Base-by-base conservation (phyloP, 2,888 invertebrate species). In the Toxonevra muliebris region DNA sequence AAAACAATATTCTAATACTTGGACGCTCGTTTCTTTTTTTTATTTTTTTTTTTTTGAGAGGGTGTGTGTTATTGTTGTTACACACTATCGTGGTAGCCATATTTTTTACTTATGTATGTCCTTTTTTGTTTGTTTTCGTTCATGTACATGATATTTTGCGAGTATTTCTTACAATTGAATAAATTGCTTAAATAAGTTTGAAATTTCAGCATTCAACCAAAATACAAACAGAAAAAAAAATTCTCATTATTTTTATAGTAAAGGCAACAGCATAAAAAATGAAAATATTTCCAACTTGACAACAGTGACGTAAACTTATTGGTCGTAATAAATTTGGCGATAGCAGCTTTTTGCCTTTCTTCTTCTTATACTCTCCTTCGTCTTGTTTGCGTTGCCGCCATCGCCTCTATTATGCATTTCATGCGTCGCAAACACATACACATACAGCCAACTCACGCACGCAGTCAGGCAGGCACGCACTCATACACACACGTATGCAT, bases 301-400 rank as follows among this genome's bases (percentile, higher is more conserved):
- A 59, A 59, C 59, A 59, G 59, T 59, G 59, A 59, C 43, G 59
- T 9, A 30, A 43, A 43, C 41, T 42, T 59, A 59, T 59, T n/a
- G 30, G 13, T 57, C 11, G 30, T 40, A 20, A 54, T 54, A 54
- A 54, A 17, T 54, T 54, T 54, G 54, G 54, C 48, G 48, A 48
- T 30, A 30, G 48, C 48, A 48, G 12, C 3, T 48, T 48, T 48
- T 3, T 8, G 8, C 48, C 3, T 48, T 12, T 48, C 48, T 12
- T 48, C 3, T n/a, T 3, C 48, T 48, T 30, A 30, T 13, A 15
- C 11, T 48, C 15, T 48, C 15, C n/a, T 13, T 10, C 48, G 48
- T 10, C 13, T 45, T 2, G 45, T 12, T 13, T 13, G 13, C 2
- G 45, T 45, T 45, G 45, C 13, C 15, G 8, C 48, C 48, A 48